Evolutionary conservation across 2,888 invertebrate genomes (phyloP), one percentile per base, ranked within the genome.

Genomic region (Crepidodera aurea): DNA sequence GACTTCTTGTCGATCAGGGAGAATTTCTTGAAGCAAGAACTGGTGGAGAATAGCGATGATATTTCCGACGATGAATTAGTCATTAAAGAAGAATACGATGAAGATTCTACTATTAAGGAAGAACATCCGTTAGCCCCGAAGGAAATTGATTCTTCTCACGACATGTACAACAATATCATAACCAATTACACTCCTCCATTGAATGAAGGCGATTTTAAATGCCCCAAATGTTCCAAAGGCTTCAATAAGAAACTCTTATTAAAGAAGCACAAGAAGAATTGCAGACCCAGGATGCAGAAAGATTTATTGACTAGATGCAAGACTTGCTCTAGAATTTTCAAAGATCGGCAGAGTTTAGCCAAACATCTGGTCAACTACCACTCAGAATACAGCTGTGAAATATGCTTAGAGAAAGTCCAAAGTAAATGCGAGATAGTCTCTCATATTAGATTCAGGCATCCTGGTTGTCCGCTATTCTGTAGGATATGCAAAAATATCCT

Each of bases 211-310:
- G 77, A 82, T 3, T 84, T 82, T 71, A 83, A 84, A 55, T 86
- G 86, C 58, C 82, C 82, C 1, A 85, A 85, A 68, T 86, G 86
- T 67, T 81, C 82, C 39, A 85, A 85, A 71, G 81, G 82, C 4
- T 86, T 86, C 72, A 83, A 84, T 64, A 86, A 86, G 67, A 81
- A 84, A 44, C 82, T 84, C 54, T 73, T 86, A 13, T 72, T 86
- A 16, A 83, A 84, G 60, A 85, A 86, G 71, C 86, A 86, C 71
- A 83, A 84, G 77, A 86, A 85, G 67, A 85, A 85, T 63, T 87
- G 86, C 71, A 73, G 79, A 22, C 80, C 78, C 1, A 76, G 75
- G 18, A 69, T 79, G 34, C 85, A 85, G 67, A 85, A 85, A 67
- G 84, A 85, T 71, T 68, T 84, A n/a, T 68, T 84, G 12, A 84